Percentiles rank a stretch among this genome's conserved stretches.
phyloP scores from a whole-genome alignment of 2,797 vertebrate species.

The Gallinago stenura region DNA sequence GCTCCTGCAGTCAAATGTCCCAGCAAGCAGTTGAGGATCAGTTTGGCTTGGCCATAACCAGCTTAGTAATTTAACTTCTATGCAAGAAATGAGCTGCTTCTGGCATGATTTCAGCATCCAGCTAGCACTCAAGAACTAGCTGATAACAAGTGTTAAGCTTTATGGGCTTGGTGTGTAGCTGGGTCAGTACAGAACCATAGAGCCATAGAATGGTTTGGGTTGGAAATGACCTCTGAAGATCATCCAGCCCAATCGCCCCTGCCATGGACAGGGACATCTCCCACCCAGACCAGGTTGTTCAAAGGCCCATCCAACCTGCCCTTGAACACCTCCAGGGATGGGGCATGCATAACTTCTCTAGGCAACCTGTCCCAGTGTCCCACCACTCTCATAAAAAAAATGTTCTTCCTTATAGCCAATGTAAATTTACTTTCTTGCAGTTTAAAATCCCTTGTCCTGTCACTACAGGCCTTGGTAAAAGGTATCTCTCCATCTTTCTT shows the following conservation, averaged over 20 bases:
- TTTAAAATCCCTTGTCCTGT: not conserved
- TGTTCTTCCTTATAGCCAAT: not conserved
- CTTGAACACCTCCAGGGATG: not conserved
- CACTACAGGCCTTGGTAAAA: not conserved
- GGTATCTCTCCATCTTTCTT: not conserved
- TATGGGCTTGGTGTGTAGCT: not conserved
- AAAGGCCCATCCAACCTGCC: not conserved
- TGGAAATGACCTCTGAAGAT: not conserved
- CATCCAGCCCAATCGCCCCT: not conserved
- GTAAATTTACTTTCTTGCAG: not conserved
- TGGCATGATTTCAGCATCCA: not conserved
- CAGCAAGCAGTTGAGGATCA: not conserved
- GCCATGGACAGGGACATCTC: not conserved
- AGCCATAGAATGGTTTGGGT: not conserved
- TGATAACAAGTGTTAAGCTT: not conserved
- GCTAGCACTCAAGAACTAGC: not conserved
- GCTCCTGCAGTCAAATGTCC: not conserved
- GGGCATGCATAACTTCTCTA: not conserved
- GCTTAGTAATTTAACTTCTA: not conserved
- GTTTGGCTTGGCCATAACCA: not conserved
- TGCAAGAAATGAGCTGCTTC: not conserved
- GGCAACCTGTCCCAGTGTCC: not conserved
- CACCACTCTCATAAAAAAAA: not conserved
- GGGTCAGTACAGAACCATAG: not conserved
- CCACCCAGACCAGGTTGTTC: not conserved